Conservation (phyloP, 2,888 invertebrate species). For the Volucella zonaria region DNA sequence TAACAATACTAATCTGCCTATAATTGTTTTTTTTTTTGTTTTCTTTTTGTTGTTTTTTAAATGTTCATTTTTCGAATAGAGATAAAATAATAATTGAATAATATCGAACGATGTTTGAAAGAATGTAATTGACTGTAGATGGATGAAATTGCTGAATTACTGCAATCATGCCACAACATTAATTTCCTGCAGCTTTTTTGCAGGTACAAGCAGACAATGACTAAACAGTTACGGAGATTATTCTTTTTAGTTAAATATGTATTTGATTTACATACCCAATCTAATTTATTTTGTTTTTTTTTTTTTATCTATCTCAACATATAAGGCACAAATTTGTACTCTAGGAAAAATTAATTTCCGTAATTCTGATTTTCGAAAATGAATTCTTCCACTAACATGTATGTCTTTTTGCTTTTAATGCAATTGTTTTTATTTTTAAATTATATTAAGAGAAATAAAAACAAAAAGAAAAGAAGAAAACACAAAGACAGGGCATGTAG, state of each 20-base stretch:
- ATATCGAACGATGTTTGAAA: conserved; percentile 16
- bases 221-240: conserved; percentile 35
- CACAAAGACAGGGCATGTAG: neutral
- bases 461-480: neutral
- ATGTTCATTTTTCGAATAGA: neutral
- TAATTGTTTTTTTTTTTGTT: neutral
- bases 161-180: conserved; percentile 14
- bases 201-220: conserved; percentile 34
- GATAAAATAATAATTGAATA: neutral
- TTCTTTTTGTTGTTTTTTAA: neutral
- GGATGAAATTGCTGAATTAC: conserved; percentile 23
- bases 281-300: conserved; percentile 38
- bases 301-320: conserved; percentile 70
- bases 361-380: conserved; percentile 51
- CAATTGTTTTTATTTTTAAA: neutral
- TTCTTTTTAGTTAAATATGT: conserved; percentile 49
- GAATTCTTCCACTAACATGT: conserved; percentile 43
- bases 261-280: conserved; percentile 33
- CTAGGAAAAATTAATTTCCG: conserved; percentile 72
- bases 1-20: neutral
- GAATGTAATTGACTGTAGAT: conserved; percentile 44
- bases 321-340: conserved; percentile 77
- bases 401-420: conserved; percentile 22
- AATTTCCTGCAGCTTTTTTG: conserved; percentile 11
- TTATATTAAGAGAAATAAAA: neutral